phyloP scores from a whole-genome alignment of 2,113 vertebrate species.

The Planiliza haematocheilus region DNA sequence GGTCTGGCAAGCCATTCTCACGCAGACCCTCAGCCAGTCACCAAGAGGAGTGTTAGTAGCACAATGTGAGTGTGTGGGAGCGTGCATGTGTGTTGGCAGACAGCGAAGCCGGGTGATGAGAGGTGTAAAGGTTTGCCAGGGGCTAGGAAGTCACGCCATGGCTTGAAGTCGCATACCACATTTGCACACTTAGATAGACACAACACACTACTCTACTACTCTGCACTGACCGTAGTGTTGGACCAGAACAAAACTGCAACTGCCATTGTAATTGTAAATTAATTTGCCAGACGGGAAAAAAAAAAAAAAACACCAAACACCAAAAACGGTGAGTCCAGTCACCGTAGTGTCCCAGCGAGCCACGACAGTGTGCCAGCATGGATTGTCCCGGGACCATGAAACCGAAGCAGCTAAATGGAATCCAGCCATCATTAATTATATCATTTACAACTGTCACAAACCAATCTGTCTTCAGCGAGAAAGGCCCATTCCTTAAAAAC shows the following conservation, averaged over 20 bases:
- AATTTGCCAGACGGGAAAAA: not conserved
- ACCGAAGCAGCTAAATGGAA: no score
- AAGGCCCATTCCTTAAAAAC: no score
- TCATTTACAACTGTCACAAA: no score
- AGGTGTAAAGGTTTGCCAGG: constrained; percentile 70
- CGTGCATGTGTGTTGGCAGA: constrained; percentile 54
- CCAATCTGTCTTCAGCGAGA: no score
- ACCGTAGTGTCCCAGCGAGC: no score
- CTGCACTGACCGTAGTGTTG: constrained; percentile 14
- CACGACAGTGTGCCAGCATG: no score
- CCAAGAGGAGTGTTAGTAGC: constrained; percentile 75
- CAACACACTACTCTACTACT: not conserved
- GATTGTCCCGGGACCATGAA: no score
- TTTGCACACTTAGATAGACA: constrained; percentile 2
- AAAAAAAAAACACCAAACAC: not conserved
- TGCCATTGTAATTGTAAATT: constrained; percentile 4
- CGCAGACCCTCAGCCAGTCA: constrained; percentile 81
- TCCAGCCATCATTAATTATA: no score
- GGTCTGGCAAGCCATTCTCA: constrained; percentile 86
- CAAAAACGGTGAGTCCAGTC: no score
- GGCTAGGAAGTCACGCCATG: constrained; percentile 66
- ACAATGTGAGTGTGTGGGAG: constrained; percentile 40
- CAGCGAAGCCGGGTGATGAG: constrained; percentile 67
- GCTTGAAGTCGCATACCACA: constrained; percentile 32
- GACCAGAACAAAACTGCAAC: constrained; percentile 7